Evolutionary conservation across 2,888 invertebrate genomes (phyloP), one percentile per base, ranked within the genome.

Genomic region (Entomobrya proxima): DNA sequence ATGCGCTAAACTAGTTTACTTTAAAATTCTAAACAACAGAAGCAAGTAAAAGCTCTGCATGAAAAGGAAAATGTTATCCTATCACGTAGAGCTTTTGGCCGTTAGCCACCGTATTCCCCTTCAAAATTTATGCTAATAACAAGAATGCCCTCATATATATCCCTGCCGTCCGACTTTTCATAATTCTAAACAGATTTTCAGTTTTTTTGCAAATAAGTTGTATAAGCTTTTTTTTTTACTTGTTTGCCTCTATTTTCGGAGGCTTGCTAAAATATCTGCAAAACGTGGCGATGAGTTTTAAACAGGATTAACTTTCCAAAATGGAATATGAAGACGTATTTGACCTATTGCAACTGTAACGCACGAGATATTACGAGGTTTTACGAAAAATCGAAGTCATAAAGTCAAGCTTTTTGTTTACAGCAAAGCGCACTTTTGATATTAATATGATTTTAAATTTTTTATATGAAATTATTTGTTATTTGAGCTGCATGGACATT

Each of bases 71-170:
- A 52, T 35, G 21, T 21, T 21, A 58, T 44, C 69, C 15, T 11
- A 69, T 69, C 69, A 69, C 69, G 52, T 78, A 47, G 64, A 78
- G 21, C 32, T 78, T 78, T 77, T 78, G 78, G 78, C 78, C 24
- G 47, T 40, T 58, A 50, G 61, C 64, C 78, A 64, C 50, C 15
- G 2, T 61, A 40, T 40, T 44, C 32, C 50, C n/a, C 21, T 47
- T 9, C 32, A 30, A 50, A 77, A 78, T 64, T 78, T 64, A 64
- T 78, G 78, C 44, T 78, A 78, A 78, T 78, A 78, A 47, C 78
- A 47, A 13, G 50, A 64, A 78, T 64, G 78, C 78, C 78, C 64
- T 47, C 78, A 44, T 78, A 78, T 64, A 47, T 69, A n/a, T n/a
- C n/a, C n/a, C 69, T 27, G 47, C 27, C 40, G 69, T 69, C 69